Conservation (phyloP, 2,888 invertebrate genomes). For the Incurvaria masculella region DNA sequence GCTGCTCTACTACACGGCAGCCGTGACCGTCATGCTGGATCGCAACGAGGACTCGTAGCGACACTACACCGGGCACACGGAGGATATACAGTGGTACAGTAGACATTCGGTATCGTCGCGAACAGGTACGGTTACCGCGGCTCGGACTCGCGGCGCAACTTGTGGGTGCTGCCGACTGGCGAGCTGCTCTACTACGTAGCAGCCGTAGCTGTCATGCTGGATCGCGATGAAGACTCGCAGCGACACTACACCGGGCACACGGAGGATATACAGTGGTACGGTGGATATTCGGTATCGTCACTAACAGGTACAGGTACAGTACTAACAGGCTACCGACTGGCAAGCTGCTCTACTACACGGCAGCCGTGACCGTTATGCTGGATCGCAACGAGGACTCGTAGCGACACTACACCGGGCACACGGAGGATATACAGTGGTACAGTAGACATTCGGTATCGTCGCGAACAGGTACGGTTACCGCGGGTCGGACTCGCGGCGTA, state of each 20-base stretch:
- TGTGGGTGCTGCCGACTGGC: slow-evolving; percentile 91
- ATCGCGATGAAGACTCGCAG: slow-evolving; percentile 83
- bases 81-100: too few relatives aligned
- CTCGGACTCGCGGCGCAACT: slow-evolving; percentile 81
- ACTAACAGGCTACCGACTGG: slow-evolving; percentile 92
- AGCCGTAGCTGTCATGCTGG: slow-evolving; percentile 84
- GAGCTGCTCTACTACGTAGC: slow-evolving; percentile 93
- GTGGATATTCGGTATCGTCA: too few relatives aligned
- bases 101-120: too few relatives aligned
- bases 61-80: slow-evolving; percentile 89
- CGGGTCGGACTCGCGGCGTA: slow-evolving; percentile 84
- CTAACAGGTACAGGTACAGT: slow-evolving; percentile 88
- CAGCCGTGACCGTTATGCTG: slow-evolving; percentile 85
- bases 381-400: slow-evolving; percentile 85
- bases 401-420: slow-evolving; percentile 87
- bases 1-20: slow-evolving; percentile 88
- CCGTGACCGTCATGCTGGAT: slow-evolving; percentile 86
- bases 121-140: slow-evolving; percentile 92
- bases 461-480: slow-evolving; percentile 90
- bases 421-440: too few relatives aligned
- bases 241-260: slow-evolving; percentile 90
- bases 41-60: slow-evolving; percentile 83
- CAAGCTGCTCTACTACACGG: slow-evolving; percentile 90
- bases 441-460: too few relatives aligned
- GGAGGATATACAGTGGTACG: too few relatives aligned